A percentile compares a stretch with the other conserved stretches of the same genome.
These are phyloP conservation scores for Myotis daubentonii DNA, from an alignment of 2,797 vertebrate species.

Conservation along the genomic window DNA sequence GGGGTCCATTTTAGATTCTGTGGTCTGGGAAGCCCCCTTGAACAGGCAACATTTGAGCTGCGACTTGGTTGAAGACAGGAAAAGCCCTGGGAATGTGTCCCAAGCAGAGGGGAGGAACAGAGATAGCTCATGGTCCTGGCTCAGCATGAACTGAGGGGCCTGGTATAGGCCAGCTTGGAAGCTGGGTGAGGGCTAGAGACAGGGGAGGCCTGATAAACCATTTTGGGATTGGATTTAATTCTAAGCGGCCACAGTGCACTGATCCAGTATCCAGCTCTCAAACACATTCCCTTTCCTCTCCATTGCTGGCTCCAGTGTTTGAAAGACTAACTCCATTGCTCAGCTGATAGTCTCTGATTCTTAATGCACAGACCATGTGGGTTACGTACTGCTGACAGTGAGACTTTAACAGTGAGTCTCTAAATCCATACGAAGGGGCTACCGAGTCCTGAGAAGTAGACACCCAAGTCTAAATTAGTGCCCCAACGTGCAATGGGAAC, in stretches of 20 bases:
- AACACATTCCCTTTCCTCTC: background rate
- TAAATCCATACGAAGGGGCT: background rate
- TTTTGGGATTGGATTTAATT: background rate
- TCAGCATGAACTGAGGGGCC: background rate
- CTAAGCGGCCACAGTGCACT: too few species aligned
- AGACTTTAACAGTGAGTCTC: background rate
- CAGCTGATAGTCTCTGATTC: background rate
- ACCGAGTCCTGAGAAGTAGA: background rate
- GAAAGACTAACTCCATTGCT: background rate
- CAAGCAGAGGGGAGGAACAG: background rate
- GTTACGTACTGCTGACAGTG: background rate
- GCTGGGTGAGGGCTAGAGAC: fast-evolving
- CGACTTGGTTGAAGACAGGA: background rate
- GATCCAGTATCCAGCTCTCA: background rate
- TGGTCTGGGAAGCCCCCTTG: background rate
- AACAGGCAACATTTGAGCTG: background rate
- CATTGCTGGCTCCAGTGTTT: background rate
- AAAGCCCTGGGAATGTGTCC: background rate
- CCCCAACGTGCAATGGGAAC: background rate
- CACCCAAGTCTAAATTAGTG: background rate
- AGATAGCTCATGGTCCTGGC: background rate
- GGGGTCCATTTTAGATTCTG: background rate
- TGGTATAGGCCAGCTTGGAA: background rate
- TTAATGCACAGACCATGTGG: background rate
- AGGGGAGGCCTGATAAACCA: background rate